Base-by-base conservation (phyloP, 2,888 invertebrate genomes). In the Coleophora flavipennella region DNA sequence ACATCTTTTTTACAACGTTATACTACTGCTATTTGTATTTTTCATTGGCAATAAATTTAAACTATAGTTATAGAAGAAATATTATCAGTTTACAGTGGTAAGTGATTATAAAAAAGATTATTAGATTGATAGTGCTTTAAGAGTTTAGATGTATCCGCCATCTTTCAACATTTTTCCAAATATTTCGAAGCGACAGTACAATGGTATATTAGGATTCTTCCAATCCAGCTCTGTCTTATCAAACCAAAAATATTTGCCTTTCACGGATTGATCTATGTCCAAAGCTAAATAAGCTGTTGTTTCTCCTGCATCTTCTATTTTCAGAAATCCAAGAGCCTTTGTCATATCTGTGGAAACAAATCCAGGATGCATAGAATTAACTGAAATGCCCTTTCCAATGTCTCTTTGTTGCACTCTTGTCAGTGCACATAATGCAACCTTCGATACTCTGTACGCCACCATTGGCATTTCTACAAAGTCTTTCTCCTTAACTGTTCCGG, bases 211-310 rank as follows among this genome's bases (percentile, higher is more conserved):
- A 1, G 46, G 13, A 27, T 57, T 50, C 1, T 42, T 13, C 58
- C 59, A 59, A 9, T 55, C 51, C 13, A 50, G 50, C 28, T 52
- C 52, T 6, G 44, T 50, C 40, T 51, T 52, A 28, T 60, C 59
- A 31, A 36, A 53, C 55, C 57, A 59, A 28, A 55, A 41, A 38
- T 55, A 57, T 40, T 44, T 46, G 3, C 60, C 60, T 44, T 58
- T 57, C 3, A 57, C 41, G 3, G 50, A 45, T 34, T 59, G 57
- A 31, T 54, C 50, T 6, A 53, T 46, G 14, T 60, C 57, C 28
- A 60, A 41, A 0, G 53, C 59, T 20, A 60, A 35, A 36, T 54
- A 55, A 0, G 43, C 50, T 1, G 60, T 55, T 1, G 55, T 44
- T 35, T 44, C 33, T 20, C 49, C 43, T 8, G 54, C 36, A 31